These are phyloP conservation scores for Geodia barretti DNA, from an alignment of 37 sponge, comb jelly and placozoan genomes.

Conservation along the genomic window DNA sequence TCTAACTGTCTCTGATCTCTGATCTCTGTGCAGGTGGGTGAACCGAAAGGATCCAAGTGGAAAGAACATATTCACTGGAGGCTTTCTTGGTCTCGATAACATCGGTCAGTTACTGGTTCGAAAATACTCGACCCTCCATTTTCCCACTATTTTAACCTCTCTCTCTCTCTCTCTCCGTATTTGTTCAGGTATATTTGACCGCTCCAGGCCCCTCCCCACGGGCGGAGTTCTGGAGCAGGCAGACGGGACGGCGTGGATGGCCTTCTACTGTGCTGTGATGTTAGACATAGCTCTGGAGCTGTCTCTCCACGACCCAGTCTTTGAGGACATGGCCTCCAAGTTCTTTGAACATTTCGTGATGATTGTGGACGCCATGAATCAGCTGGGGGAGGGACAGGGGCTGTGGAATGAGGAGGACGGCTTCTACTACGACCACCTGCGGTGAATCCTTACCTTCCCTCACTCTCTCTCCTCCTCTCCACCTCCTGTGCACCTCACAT, in stretches of 20 bases:
- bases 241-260: conserved; percentile 99
- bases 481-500: too few relatives aligned
- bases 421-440: conserved; percentile 93
- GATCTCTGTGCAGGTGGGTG: conserved; percentile 84
- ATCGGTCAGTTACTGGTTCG: conserved; percentile 64
- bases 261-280: conserved; percentile 94
- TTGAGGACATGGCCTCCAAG: conserved; percentile 98
- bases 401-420: conserved; percentile 94
- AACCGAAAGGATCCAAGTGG: conserved; percentile 93
- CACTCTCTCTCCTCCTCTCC: too few relatives aligned
- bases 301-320: conserved; percentile 82
- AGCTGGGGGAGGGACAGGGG: conserved; percentile 75
- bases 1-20: not conserved
- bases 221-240: conserved; percentile 93
- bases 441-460: conserved; percentile 14
- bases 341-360: conserved; percentile 97
- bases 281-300: conserved; percentile 93
- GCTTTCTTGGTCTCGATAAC: conserved; percentile 95
- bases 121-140: conserved; percentile 1
- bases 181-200: conserved; percentile 82
- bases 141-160: too few relatives aligned
- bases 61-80: conserved; percentile 95
- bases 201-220: conserved; percentile 90
- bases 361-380: conserved; percentile 96
- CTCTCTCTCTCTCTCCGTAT: not conserved